Conservation (phyloP, 2,797 vertebrate species). For the Cynopterus sphinx region DNA sequence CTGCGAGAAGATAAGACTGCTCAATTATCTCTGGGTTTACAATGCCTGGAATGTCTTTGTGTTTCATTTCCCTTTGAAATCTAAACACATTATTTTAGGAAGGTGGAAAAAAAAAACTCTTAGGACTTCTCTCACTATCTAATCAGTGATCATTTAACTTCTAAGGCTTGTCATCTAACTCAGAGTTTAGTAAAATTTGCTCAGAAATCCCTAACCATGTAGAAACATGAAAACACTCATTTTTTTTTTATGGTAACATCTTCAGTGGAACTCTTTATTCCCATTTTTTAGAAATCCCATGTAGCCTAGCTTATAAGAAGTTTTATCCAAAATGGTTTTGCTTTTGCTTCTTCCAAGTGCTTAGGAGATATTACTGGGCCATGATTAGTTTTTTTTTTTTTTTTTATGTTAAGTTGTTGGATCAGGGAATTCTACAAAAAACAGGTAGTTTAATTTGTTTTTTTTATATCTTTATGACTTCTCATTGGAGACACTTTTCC, state of each 20-base stretch:
- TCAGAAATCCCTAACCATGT: neutral
- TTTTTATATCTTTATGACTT: neutral
- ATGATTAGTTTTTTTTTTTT: neutral
- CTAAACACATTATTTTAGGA: neutral
- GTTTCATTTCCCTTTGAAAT: conserved; percentile 4
- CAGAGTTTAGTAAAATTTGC: neutral
- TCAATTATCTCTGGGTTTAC: neutral
- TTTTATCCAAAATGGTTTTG: neutral
- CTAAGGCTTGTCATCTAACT: neutral
- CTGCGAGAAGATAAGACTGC: neutral
- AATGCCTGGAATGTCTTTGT: neutral
- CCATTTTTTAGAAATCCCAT: neutral
- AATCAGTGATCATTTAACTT: conserved; percentile 24
- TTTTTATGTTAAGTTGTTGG: neutral
- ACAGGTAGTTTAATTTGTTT: neutral
- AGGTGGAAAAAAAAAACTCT: neutral
- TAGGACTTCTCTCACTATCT: neutral
- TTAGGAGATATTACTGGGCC: neutral
- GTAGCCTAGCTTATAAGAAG: neutral
- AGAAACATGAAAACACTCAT: conserved; percentile 8
- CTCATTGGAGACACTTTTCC: neutral
- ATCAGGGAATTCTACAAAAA: neutral
- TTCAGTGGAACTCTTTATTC: neutral
- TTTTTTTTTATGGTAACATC: neutral
- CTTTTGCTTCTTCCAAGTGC: neutral